Conservation (phyloP, 2,888 invertebrate genomes). For the Hanleya hanleyi region DNA sequence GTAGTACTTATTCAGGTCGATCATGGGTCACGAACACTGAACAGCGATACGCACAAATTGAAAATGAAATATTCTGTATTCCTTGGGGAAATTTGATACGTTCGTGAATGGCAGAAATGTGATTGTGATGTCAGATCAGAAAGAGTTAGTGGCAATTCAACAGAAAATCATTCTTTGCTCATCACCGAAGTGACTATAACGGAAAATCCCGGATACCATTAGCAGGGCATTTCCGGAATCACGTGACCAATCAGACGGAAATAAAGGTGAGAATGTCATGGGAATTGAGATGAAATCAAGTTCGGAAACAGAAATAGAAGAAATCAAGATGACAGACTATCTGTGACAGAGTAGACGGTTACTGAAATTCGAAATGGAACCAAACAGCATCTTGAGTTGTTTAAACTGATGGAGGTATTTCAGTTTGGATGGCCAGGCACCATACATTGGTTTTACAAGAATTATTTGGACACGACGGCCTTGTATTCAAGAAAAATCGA, state of each 20-base stretch:
- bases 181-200: slow-evolving; percentile 14
- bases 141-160: slow-evolving; percentile 28
- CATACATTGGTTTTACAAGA: slow-evolving; percentile 4
- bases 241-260: neutral
- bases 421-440: slow-evolving; percentile 17
- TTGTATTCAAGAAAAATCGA: slow-evolving; percentile 12
- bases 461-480: slow-evolving; percentile 12
- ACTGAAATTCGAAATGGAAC: neutral
- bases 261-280: neutral
- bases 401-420: slow-evolving; percentile 8
- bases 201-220: slow-evolving; percentile 18
- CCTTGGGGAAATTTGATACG: slow-evolving; percentile 29
- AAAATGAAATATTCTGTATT: slow-evolving; percentile 39
- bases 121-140: slow-evolving; percentile 35
- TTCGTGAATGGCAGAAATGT: slow-evolving; percentile 33
- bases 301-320: neutral
- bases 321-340: slow-evolving; percentile 13
- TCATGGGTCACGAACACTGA: slow-evolving; percentile 35
- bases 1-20: slow-evolving; percentile 31
- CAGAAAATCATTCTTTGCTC: slow-evolving; percentile 13
- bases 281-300: neutral
- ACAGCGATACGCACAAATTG: slow-evolving; percentile 37
- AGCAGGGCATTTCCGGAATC: slow-evolving; percentile 17
- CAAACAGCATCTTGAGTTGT: slow-evolving; percentile 6
- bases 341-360: neutral